A percentile compares a stretch with the other conserved stretches of the same genome.
Conservation (phyloP, 30 jellyfish, hydroid and myxozoan genomes). For the Turritopsis dohrnii region DNA sequence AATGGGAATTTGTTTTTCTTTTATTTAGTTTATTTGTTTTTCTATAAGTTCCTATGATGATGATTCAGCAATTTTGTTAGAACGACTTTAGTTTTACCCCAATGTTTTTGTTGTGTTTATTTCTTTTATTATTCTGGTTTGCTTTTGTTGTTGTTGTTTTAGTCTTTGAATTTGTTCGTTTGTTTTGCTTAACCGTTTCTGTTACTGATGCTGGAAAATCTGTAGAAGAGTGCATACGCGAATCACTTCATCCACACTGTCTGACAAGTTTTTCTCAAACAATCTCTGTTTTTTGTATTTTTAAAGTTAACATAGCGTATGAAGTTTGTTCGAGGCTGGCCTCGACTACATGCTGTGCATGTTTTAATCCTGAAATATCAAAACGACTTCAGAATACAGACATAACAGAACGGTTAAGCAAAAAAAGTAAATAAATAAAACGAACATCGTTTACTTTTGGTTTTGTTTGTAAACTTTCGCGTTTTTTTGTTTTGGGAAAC, state of each 20-base stretch:
- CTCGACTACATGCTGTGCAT: conserved; percentile 37
- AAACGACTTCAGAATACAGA: not conserved
- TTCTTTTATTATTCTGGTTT: too few species aligned
- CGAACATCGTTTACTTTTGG: too few species aligned
- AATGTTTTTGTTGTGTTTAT: not conserved
- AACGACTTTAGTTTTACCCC: not conserved
- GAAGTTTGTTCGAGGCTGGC: conserved; percentile 25
- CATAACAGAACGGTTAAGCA: not conserved
- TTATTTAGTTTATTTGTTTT: too few species aligned
- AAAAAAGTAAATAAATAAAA: not conserved
- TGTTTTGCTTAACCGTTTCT: not conserved
- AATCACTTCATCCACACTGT: not conserved
- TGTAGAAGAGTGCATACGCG: not conserved
- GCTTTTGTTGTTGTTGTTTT: not conserved
- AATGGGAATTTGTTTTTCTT: too few species aligned
- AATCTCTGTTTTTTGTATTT: not conserved
- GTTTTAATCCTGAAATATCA: not conserved
- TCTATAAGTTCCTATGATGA: too few species aligned
- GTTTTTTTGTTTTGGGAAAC: not conserved
- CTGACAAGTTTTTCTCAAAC: not conserved
- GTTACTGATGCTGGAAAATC: not conserved
- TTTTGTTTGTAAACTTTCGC: not conserved
- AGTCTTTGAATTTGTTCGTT: not conserved
- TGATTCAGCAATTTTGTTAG: not conserved
- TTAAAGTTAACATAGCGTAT: not conserved